Evolutionary conservation across 2,113 vertebrate genomes (phyloP).

Genomic region (Hassar affinis): DNA sequence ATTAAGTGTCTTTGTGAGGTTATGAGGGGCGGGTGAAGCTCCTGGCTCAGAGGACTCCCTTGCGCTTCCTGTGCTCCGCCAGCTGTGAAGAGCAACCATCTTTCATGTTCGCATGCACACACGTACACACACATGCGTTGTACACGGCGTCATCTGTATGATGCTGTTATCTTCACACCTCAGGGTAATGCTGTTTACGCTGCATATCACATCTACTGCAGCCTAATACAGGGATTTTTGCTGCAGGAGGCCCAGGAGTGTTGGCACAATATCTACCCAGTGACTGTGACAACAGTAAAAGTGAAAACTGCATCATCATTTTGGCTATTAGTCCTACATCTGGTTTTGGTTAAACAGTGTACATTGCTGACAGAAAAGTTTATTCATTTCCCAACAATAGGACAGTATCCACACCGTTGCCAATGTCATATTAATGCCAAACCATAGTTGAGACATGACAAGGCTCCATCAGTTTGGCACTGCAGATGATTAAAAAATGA

Average conservation of each 20-base stretch:
- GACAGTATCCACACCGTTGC: background rate
- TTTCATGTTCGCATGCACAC: background rate
- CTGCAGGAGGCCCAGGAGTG: background rate
- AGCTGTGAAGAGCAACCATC: conserved; percentile 48
- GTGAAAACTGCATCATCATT: background rate
- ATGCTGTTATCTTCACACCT: conserved; percentile 14
- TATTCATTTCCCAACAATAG: background rate
- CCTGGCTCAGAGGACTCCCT: conserved; percentile 35
- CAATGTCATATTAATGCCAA: background rate
- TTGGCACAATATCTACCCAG: background rate
- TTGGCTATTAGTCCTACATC: background rate
- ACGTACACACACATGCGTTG: background rate
- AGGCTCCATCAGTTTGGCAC: background rate
- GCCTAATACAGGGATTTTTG: background rate
- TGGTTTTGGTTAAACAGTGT: background rate
- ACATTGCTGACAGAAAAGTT: background rate
- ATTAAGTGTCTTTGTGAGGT: conserved; percentile 86
- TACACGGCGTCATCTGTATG: conserved; percentile 5
- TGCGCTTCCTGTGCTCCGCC: conserved; percentile 38
- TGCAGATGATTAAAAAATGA: background rate
- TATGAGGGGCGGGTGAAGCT: conserved; percentile 74
- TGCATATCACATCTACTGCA: background rate
- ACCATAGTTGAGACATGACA: background rate
- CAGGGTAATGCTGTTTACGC: background rate
- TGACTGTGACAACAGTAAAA: background rate